These are phyloP conservation scores for Adelphocoris suturalis DNA, from an alignment of 2,888 invertebrate genomes.

Conservation along the genomic window DNA sequence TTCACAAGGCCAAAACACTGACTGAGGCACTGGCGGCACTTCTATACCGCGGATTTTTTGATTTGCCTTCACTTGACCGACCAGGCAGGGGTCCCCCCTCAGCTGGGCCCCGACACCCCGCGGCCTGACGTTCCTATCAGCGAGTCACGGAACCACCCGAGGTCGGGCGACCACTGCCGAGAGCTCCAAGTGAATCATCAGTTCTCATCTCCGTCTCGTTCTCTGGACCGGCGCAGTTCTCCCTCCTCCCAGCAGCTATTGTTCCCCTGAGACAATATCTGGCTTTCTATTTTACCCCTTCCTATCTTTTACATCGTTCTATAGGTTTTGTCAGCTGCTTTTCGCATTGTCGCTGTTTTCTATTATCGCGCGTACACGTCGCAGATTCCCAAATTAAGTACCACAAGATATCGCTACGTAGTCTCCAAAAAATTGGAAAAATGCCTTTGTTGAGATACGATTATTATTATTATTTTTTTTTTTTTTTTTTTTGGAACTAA, in stretches of 20 bases:
- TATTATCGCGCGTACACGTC: no score
- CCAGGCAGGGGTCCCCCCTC: background rate
- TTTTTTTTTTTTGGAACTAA: no score
- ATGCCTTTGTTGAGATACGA: no score
- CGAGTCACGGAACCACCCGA: conserved; percentile 6
- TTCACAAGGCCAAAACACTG: background rate
- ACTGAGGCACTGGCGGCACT: background rate
- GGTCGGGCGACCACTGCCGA: conserved; percentile 10
- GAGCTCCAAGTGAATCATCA: background rate
- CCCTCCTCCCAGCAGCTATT: conserved; percentile 23
- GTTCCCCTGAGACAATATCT: background rate
- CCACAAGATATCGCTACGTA: no score
- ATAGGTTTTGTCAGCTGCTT: background rate
- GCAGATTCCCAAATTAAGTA: no score
- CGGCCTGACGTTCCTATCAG: background rate
- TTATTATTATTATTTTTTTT: no score
- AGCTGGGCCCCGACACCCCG: background rate
- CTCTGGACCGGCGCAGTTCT: conserved; percentile 27
- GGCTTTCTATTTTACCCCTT: background rate
- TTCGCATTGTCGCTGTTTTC: background rate
- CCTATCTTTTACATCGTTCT: background rate
- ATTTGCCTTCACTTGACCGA: background rate
- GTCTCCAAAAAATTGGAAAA: no score
- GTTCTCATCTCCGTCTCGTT: background rate
- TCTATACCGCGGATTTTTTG: background rate